A percentile compares a stretch with the other conserved stretches of the same genome.
phyloP scores from a whole-genome alignment of 2,888 invertebrate genomes.

The Polydrusus cervinus region DNA sequence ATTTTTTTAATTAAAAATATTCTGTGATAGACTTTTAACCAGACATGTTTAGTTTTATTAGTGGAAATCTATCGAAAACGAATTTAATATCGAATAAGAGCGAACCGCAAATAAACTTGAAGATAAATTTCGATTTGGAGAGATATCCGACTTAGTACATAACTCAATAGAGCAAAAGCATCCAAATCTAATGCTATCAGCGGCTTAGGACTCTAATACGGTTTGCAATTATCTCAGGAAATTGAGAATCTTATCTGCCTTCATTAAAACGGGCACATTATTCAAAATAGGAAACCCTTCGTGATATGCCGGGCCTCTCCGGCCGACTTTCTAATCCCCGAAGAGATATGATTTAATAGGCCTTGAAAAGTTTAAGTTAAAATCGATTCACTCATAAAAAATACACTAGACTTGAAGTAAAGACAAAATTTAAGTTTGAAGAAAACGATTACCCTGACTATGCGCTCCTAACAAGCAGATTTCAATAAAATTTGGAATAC shows the following conservation, averaged over 20 bases:
- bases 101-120: slow-evolving; percentile 32
- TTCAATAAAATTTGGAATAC: no score
- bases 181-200: slow-evolving; percentile 61
- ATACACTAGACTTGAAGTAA: background rate
- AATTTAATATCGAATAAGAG: slow-evolving; percentile 34
- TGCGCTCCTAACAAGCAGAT: no score
- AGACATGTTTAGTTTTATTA: background rate
- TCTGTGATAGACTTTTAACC: no score
- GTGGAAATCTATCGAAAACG: slow-evolving; percentile 4
- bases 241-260: slow-evolving; percentile 66
- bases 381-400: background rate
- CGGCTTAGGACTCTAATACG: slow-evolving; percentile 61
- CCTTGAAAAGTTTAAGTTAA: slow-evolving; percentile 23
- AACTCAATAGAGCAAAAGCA: slow-evolving; percentile 60
- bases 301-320: slow-evolving; percentile 44
- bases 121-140: slow-evolving; percentile 30
- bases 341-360: slow-evolving; percentile 38
- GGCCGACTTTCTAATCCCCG: slow-evolving; percentile 32
- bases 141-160: slow-evolving; percentile 56
- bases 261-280: slow-evolving; percentile 63
- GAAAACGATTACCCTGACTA: no score
- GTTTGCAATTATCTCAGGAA: slow-evolving; percentile 66
- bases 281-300: slow-evolving; percentile 64
- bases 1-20: no score
- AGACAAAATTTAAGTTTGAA: no score